Conservation (phyloP, 2,113 vertebrate genomes). For the Gobio gobio region DNA sequence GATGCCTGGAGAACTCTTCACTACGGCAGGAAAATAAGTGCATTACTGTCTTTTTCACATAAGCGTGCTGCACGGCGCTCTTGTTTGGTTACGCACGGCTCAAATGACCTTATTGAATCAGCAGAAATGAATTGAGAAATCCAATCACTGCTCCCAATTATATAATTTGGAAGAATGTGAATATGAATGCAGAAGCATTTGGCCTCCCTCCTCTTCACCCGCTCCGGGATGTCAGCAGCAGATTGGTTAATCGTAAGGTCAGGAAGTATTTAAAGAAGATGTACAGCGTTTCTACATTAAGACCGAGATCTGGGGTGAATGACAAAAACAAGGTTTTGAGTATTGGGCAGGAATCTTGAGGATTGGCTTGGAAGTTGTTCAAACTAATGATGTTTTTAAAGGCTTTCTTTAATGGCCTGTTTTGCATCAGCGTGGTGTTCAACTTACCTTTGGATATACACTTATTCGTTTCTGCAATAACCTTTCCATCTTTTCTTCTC, state of each 20-base stretch:
- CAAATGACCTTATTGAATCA: constrained; percentile 86
- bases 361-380: not conserved
- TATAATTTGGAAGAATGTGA: constrained; percentile 83
- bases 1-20: constrained; percentile 76
- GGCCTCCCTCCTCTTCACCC: not conserved
- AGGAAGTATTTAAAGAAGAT: constrained; percentile 61
- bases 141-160: constrained; percentile 82
- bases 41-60: constrained; percentile 78
- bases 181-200: constrained; percentile 72
- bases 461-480: not conserved
- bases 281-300: constrained; percentile 62
- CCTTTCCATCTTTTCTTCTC: constrained; percentile 60
- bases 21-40: constrained; percentile 72
- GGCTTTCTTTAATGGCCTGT: not conserved
- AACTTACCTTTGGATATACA: not conserved
- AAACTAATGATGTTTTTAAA: not conserved
- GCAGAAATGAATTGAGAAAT: constrained; percentile 80
- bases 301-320: constrained; percentile 60
- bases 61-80: constrained; percentile 76
- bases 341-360: not conserved
- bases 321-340: constrained; percentile 33
- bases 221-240: constrained; percentile 56
- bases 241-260: constrained; percentile 67
- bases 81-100: constrained; percentile 72
- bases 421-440: not conserved